These are phyloP conservation scores for Ophraella communa DNA, from an alignment of 2,888 invertebrate species.

Conservation along the genomic window DNA sequence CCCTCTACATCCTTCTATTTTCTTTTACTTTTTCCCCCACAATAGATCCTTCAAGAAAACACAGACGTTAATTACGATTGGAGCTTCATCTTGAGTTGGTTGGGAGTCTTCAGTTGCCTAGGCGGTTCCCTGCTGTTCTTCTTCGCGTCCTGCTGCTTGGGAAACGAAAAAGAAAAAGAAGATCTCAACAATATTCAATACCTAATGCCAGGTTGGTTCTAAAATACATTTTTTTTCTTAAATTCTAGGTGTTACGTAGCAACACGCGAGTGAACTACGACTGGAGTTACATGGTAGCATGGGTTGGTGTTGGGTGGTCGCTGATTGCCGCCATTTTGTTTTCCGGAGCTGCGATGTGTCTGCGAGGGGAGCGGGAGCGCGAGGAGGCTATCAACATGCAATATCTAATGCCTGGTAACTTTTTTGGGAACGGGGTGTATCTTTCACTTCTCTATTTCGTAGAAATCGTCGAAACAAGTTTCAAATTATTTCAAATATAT, in stretches of 20 bases:
- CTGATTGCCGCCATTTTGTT: constrained; percentile 91
- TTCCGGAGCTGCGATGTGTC: constrained; percentile 92
- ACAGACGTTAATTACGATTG: constrained; percentile 79
- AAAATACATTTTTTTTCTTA: constrained; percentile 30
- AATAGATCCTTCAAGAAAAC: constrained; percentile 75
- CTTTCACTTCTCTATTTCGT: not conserved
- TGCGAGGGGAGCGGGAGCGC: constrained; percentile 90
- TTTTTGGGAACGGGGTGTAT: constrained; percentile 26
- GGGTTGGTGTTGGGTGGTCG: constrained; percentile 94
- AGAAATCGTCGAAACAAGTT: not conserved
- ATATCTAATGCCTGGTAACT: constrained; percentile 94
- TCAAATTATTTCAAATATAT: not conserved
- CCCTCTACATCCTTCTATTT: constrained; percentile 6
- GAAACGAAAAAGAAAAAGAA: constrained; percentile 77
- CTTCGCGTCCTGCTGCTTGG: constrained; percentile 79
- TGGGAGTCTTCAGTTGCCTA: constrained; percentile 78
- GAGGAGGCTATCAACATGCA: constrained; percentile 97
- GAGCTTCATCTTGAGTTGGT: constrained; percentile 87
- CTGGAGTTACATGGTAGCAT: constrained; percentile 97
- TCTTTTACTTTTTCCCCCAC: constrained; percentile 19
- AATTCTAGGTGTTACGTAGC: constrained; percentile 79
- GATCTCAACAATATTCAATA: constrained; percentile 83
- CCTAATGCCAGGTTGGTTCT: constrained; percentile 80
- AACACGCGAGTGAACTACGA: constrained; percentile 88
- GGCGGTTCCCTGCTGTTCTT: constrained; percentile 79